Percentiles rank a stretch among this genome's conserved stretches.
These are phyloP conservation scores for Heliconius nattereri DNA, from an alignment of 1,140 invertebrate genomes.

Conservation along the genomic window DNA sequence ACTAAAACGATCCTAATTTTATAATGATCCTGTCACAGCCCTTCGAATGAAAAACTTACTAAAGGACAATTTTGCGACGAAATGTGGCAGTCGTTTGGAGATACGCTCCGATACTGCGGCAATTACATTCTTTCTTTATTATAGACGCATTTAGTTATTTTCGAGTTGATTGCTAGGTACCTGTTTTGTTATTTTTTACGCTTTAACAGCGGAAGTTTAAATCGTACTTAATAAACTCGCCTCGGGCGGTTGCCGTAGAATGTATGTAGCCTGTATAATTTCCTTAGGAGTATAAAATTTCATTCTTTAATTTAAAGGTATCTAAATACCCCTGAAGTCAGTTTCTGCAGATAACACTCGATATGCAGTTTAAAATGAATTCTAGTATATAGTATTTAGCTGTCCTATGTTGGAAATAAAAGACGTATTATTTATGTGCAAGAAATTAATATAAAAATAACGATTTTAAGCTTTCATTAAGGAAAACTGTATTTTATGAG, in stretches of 20 bases:
- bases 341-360: background rate
- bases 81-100: conserved; percentile 70
- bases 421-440: background rate
- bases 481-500: background rate
- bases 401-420: background rate
- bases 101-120: conserved; percentile 32
- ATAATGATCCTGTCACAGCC: conserved; percentile 78
- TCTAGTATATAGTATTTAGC: background rate
- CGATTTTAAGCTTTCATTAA: background rate
- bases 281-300: conserved; percentile 14
- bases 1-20: conserved; percentile 79
- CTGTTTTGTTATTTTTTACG: conserved; percentile 54
- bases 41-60: conserved; percentile 65
- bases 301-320: background rate
- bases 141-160: conserved; percentile 41
- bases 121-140: conserved; percentile 52
- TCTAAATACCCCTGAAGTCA: background rate
- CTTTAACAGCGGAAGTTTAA: conserved; percentile 51
- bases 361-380: background rate
- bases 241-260: conserved; percentile 22
- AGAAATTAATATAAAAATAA: background rate
- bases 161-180: conserved; percentile 26
- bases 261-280: conserved; percentile 22
- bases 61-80: conserved; percentile 75
- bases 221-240: conserved; percentile 21